Percentiles rank a stretch among this genome's conserved stretches.
phyloP scores from a whole-genome alignment of 2,797 vertebrate genomes.

The Artibeus jamaicensis region DNA sequence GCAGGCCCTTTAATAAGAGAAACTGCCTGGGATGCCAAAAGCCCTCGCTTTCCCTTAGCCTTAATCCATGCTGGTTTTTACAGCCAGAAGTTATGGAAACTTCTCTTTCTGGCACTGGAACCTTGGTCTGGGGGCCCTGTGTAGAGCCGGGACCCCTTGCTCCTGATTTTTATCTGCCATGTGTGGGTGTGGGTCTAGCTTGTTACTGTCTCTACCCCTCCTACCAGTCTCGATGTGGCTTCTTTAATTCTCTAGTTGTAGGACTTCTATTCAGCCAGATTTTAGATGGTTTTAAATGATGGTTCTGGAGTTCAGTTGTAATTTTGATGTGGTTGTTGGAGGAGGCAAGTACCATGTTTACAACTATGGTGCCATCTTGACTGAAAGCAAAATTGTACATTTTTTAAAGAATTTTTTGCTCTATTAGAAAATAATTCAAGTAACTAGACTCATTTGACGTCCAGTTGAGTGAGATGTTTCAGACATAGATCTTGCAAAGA shows the following conservation, averaged over 20 bases:
- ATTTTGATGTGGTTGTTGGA: not conserved
- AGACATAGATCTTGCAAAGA: not conserved
- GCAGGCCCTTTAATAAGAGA: not conserved
- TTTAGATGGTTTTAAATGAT: not conserved
- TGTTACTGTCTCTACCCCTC: not conserved
- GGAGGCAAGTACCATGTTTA: not conserved
- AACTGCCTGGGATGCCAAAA: not conserved
- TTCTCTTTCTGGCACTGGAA: not conserved
- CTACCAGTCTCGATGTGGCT: not conserved
- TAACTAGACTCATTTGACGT: not conserved
- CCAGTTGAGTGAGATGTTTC: not conserved
- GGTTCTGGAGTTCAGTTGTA: not conserved
- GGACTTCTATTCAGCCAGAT: not conserved
- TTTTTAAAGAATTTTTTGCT: not conserved
- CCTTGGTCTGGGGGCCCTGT: not conserved
- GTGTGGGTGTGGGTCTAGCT: not conserved
- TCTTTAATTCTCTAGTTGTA: not conserved
- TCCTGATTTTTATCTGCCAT: not conserved
- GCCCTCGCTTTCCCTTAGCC: not conserved
- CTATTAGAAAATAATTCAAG: not conserved
- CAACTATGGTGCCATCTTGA: not conserved
- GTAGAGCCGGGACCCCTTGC: not conserved
- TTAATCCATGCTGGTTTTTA: not conserved
- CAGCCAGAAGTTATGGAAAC: not conserved
- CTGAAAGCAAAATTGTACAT: not conserved